These are phyloP conservation scores for Urosaurus nigricauda DNA, from an alignment of 2,797 vertebrate genomes.

Conservation along the genomic window DNA sequence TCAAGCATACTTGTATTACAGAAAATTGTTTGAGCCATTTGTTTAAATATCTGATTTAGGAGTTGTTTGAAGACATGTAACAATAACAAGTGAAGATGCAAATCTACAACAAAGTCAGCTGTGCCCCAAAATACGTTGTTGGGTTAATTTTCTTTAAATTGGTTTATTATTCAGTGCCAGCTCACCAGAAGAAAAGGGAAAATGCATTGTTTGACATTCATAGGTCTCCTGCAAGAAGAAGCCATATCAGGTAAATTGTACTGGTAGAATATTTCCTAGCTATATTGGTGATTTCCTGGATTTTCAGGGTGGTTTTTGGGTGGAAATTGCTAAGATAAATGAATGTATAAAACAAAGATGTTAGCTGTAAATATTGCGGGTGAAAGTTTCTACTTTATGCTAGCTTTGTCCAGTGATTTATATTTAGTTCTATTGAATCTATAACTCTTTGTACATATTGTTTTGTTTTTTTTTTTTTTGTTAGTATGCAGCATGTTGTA, in stretches of 20 bases:
- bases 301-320: neutral
- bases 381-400: neutral
- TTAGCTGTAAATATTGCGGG: neutral
- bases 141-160: slow-evolving; percentile 11
- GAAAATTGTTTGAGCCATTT: neutral
- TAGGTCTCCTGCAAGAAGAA: slow-evolving; percentile 97
- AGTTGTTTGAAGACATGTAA: neutral
- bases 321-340: neutral
- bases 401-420: neutral
- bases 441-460: too few species aligned
- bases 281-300: neutral
- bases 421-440: neutral
- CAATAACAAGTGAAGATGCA: neutral
- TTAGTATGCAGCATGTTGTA: neutral
- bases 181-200: slow-evolving; percentile 96
- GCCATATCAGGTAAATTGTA: slow-evolving; percentile 92
- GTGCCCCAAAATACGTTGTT: slow-evolving; percentile 4
- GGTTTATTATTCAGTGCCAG: slow-evolving; percentile 87
- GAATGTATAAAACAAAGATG: neutral
- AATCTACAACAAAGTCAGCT: neutral
- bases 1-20: neutral
- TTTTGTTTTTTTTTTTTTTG: neutral
- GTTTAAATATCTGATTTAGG: neutral
- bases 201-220: slow-evolving; percentile 96
- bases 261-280: slow-evolving; percentile 14